Conservation (phyloP, 2,113 vertebrate species). For the Bettongia penicillata region DNA sequence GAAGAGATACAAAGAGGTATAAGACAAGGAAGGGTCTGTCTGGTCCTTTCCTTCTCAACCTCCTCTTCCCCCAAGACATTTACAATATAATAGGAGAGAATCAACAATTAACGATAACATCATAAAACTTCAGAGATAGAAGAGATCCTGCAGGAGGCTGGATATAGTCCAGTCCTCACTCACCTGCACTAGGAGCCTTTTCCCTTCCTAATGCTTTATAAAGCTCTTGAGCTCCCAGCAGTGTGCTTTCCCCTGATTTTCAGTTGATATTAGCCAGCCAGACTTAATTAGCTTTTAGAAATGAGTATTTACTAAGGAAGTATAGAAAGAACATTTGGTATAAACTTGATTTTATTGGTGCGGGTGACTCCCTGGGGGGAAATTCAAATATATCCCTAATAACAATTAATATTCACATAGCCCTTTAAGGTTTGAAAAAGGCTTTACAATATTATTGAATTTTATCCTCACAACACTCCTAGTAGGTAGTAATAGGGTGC, state of each 20-base stretch:
- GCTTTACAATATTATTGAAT: background rate
- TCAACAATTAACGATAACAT: background rate
- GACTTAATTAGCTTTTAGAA: background rate
- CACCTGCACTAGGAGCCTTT: background rate
- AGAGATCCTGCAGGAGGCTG: background rate
- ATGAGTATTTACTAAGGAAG: background rate
- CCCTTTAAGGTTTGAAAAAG: background rate
- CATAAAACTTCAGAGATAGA: background rate
- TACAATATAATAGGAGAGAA: background rate
- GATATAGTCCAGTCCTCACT: background rate
- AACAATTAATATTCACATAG: background rate
- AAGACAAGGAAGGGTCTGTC: background rate
- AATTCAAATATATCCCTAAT: background rate
- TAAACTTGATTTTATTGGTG: background rate
- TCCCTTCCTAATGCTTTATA: background rate
- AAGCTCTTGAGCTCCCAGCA: background rate
- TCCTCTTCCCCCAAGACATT: background rate
- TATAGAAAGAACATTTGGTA: background rate
- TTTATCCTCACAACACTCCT: background rate
- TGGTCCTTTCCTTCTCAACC: background rate
- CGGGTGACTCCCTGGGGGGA: background rate
- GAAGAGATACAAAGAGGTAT: background rate
- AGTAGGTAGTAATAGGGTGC: background rate
- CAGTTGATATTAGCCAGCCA: background rate
- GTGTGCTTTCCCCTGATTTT: background rate